Conservation (phyloP, 2,888 invertebrate genomes). For the Limnephilus lunatus region DNA sequence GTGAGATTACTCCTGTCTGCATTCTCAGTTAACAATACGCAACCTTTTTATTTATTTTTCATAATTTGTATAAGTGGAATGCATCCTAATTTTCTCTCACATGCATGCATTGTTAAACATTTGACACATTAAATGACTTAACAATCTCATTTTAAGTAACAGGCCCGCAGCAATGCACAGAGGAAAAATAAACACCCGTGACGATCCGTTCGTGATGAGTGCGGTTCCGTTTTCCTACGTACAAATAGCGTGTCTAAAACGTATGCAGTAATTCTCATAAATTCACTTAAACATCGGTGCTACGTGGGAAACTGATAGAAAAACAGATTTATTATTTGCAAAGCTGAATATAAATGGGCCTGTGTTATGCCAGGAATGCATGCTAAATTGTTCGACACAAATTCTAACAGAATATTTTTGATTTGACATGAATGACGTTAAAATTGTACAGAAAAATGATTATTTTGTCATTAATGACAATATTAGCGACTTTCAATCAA, state of each 20-base stretch:
- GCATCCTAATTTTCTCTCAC: neutral
- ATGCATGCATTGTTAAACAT: neutral
- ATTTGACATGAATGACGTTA: neutral
- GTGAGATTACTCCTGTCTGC: too few species aligned
- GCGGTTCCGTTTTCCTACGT: neutral
- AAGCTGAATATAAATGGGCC: neutral
- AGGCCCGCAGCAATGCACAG: neutral
- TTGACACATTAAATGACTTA: neutral
- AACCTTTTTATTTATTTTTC: neutral
- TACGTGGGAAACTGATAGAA: constrained; percentile 34
- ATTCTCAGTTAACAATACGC: neutral
- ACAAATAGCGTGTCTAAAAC: constrained; percentile 3
- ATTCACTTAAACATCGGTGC: constrained; percentile 20
- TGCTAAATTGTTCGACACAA: neutral
- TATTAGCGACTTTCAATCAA: too few species aligned
- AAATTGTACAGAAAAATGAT: neutral
- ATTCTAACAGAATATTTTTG: neutral
- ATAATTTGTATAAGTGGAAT: neutral
- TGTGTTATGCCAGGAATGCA: neutral
- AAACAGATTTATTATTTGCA: constrained; percentile 9
- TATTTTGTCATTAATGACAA: too few species aligned
- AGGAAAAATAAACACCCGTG: neutral
- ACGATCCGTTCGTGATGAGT: neutral
- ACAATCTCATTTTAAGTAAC: neutral
- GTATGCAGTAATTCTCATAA: constrained; percentile 16